Percentiles rank a stretch among this genome's conserved stretches.
phyloP scores from a whole-genome alignment of 2,888 invertebrate species.

The Cosmia trapezina region DNA sequence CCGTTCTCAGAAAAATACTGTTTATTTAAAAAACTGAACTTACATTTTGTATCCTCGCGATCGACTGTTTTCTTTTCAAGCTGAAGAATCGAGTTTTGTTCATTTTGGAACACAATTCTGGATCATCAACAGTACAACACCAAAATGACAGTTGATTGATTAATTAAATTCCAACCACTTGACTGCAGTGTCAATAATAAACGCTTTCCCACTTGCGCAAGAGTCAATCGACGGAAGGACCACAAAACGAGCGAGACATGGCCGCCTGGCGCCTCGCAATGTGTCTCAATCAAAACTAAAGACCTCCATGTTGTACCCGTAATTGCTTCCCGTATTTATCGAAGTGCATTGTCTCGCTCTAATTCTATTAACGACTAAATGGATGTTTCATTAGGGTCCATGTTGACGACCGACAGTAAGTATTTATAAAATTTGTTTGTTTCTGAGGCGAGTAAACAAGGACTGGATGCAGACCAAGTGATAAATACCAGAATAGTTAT shows the following conservation, averaged over 20 bases:
- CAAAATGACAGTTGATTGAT: constrained; percentile 42
- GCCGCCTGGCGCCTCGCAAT: constrained; percentile 71
- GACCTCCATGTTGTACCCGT: constrained; percentile 67
- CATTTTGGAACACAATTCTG: constrained; percentile 38
- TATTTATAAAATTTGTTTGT: constrained; percentile 63
- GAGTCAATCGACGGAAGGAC: constrained; percentile 45
- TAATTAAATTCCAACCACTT: constrained; percentile 51
- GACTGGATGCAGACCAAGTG: constrained; percentile 20
- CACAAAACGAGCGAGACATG: constrained; percentile 47
- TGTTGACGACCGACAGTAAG: constrained; percentile 60
- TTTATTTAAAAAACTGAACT: constrained; percentile 57
- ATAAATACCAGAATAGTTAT: constrained; percentile 55
- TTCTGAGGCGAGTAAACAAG: constrained; percentile 46
- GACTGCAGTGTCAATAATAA: constrained; percentile 48
- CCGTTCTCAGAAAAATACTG: constrained; percentile 54
- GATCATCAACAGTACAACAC: constrained; percentile 13
- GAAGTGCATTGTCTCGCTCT: constrained; percentile 80
- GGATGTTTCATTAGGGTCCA: constrained; percentile 62
- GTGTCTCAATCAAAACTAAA: constrained; percentile 78
- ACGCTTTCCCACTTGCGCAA: constrained; percentile 52
- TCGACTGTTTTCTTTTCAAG: constrained; percentile 53
- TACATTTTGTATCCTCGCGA: constrained; percentile 53
- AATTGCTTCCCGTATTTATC: constrained; percentile 81
- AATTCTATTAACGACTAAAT: constrained; percentile 81
- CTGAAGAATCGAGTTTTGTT: constrained; percentile 53